Percentiles rank a stretch among this genome's conserved stretches.
These are phyloP conservation scores for Hydriomena furcata DNA, from an alignment of 2,888 invertebrate species.

Conservation along the genomic window DNA sequence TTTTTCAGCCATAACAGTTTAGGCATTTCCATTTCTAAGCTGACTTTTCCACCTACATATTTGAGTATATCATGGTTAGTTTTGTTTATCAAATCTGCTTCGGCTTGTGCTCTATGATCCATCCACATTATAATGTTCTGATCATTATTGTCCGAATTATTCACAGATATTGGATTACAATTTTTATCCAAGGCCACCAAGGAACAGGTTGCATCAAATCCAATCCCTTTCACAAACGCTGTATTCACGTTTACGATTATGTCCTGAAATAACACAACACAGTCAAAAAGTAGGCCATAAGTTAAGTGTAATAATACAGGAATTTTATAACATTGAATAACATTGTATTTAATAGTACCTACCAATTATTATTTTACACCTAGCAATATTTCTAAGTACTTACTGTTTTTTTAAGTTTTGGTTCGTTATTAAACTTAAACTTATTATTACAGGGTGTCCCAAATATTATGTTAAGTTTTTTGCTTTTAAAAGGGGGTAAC, in stretches of 20 bases:
- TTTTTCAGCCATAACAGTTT: conserved; percentile 96
- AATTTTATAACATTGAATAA: too few relatives aligned
- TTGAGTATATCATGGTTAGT: conserved; percentile 89
- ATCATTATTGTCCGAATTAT: conserved; percentile 85
- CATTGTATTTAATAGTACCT: too few relatives aligned
- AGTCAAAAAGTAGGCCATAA: too few relatives aligned
- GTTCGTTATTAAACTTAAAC: too few relatives aligned
- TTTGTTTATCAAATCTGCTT: conserved; percentile 92
- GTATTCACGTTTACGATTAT: conserved; percentile 81
- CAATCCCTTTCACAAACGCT: conserved; percentile 90
- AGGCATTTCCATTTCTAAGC: conserved; percentile 98
- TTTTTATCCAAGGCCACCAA: conserved; percentile 90
- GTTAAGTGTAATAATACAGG: too few relatives aligned
- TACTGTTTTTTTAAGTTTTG: too few relatives aligned
- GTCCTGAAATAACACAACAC: conserved; percentile 71
- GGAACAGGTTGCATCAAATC: conserved; percentile 98
- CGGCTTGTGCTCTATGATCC: conserved; percentile 93
- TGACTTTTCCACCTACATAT: conserved; percentile 95
- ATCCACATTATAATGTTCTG: conserved; percentile 96
- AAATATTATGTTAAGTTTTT: too few relatives aligned
- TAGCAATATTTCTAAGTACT: too few relatives aligned
- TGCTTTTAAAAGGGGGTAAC: too few relatives aligned
- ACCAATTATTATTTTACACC: too few relatives aligned
- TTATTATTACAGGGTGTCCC: too few relatives aligned
- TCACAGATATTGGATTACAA: conserved; percentile 88